Conservation (phyloP, 2,113 vertebrate species). For the Odontophorus gujanensis region DNA sequence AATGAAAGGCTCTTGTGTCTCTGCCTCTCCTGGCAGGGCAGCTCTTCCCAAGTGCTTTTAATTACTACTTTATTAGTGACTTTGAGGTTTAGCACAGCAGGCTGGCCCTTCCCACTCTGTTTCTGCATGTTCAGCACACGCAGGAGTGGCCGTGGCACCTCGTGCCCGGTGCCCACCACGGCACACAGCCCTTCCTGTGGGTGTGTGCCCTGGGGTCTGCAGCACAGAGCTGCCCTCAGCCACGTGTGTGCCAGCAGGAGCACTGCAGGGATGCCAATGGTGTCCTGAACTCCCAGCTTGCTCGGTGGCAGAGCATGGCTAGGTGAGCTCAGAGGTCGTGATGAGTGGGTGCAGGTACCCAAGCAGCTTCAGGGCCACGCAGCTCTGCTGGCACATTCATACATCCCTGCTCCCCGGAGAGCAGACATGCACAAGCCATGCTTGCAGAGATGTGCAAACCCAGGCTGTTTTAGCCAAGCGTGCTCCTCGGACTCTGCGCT, state of each 20-base stretch:
- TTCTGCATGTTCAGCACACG: neutral
- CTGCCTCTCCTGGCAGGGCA: constrained; percentile 50
- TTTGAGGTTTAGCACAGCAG: constrained; percentile 4
- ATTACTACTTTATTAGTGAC: constrained; percentile 47
- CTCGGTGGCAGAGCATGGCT: neutral
- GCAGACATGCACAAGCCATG: accelerated
- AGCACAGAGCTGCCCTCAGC: neutral
- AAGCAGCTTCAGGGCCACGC: neutral
- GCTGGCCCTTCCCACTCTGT: neutral
- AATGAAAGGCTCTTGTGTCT: constrained; percentile 45
- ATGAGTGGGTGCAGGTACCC: accelerated
- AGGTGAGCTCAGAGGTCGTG: neutral
- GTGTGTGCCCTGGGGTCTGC: accelerated
- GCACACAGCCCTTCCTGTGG: neutral
- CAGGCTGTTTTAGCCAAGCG: neutral
- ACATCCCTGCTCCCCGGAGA: accelerated
- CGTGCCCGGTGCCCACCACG: neutral
- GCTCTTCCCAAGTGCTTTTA: constrained; percentile 63
- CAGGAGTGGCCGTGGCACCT: neutral
- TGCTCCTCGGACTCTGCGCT: accelerated
- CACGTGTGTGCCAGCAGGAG: neutral
- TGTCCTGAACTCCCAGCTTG: neutral
- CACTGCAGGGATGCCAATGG: neutral
- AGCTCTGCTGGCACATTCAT: neutral
- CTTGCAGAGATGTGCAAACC: neutral